Evolutionary conservation across 2,888 invertebrate genomes (phyloP), one percentile per base, ranked within the genome.

Genomic region (Campoletis raptor): DNA sequence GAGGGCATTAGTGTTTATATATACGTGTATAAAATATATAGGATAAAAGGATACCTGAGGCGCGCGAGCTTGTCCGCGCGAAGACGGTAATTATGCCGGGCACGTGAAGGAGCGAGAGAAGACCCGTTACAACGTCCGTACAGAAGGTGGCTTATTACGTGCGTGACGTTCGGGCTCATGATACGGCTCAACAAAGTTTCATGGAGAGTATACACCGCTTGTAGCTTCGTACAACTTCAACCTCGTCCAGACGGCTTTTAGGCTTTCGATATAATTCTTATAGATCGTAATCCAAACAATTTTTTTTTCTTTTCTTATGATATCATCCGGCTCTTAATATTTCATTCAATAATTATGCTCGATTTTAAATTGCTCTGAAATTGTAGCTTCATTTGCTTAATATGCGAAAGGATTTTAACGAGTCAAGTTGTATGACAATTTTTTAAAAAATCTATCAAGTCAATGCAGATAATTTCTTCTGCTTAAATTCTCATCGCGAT

Each of bases 41-140:
- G 70, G 57, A 80, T 76, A 74, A 82, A 76, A 81, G 74, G 70
- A 85, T 79, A 79, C 74, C 64, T 52, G 64, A 74, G 80, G 83
- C 77, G 81, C 69, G 79, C 73, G 87, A 84, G 69, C 69, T 69
- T 42, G 54, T 54, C 69, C 40, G 24, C 78, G 85, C 77, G 81
- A 78, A 85, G 84, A 87, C 85, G 86, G 83, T 91, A 91, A 91
- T 92, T 91, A 92, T 91, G 90, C 90, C 36, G 87, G 85, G 89
- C 90, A 91, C 91, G 91, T 90, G 89, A 89, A 90, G 87, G 85
- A 90, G 87, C 88, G 89, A 84, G 83, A 45, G 82, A 90, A 88
- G 90, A 90, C 89, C 91, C 91, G 91, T 91, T 91, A 92, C 79
- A 76, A 82, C 67, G 81, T 87, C 69, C 79, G 82, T 79, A 72